Evolutionary conservation across 2,888 invertebrate species (phyloP).

Genomic region (Thymelicus acteon): DNA sequence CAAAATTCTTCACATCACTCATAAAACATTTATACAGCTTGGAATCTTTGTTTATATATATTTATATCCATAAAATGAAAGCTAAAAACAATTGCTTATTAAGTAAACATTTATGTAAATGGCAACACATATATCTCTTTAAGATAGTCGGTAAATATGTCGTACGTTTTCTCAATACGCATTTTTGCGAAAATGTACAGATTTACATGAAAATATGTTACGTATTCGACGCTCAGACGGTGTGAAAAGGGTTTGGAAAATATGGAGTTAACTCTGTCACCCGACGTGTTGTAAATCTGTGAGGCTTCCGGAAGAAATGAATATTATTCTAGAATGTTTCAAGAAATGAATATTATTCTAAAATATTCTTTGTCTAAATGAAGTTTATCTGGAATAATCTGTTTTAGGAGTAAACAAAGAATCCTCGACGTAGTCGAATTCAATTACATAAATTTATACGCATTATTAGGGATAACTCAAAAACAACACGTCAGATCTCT

Average conservation of each 20-base stretch:
- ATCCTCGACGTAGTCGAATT: too few relatives aligned
- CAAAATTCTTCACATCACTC: too few relatives aligned
- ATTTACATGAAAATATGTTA: slow-evolving; percentile 51
- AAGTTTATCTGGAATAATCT: too few relatives aligned
- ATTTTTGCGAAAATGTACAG: slow-evolving; percentile 43
- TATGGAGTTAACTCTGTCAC: slow-evolving; percentile 20
- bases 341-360: too few relatives aligned
- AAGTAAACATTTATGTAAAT: slow-evolving; percentile 33
- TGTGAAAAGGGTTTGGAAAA: slow-evolving; percentile 6
- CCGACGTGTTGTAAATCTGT: slow-evolving; percentile 25
- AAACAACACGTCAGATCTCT: too few relatives aligned
- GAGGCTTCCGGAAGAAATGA: not conserved
- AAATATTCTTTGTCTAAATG: too few relatives aligned
- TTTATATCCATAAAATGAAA: slow-evolving; percentile 6
- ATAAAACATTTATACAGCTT: not conserved
- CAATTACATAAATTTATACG: too few relatives aligned
- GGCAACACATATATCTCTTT: slow-evolving; percentile 12
- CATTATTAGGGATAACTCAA: too few relatives aligned
- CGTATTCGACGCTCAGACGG: slow-evolving; percentile 20
- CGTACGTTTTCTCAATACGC: slow-evolving; percentile 40
- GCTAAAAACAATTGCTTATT: slow-evolving; percentile 18
- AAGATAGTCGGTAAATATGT: slow-evolving; percentile 12
- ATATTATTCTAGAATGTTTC: slow-evolving; percentile 4
- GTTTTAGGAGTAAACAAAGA: too few relatives aligned
- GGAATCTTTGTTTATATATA: not conserved